phyloP scores from a whole-genome alignment of 2,797 vertebrate species.

The Apogon talboti region DNA sequence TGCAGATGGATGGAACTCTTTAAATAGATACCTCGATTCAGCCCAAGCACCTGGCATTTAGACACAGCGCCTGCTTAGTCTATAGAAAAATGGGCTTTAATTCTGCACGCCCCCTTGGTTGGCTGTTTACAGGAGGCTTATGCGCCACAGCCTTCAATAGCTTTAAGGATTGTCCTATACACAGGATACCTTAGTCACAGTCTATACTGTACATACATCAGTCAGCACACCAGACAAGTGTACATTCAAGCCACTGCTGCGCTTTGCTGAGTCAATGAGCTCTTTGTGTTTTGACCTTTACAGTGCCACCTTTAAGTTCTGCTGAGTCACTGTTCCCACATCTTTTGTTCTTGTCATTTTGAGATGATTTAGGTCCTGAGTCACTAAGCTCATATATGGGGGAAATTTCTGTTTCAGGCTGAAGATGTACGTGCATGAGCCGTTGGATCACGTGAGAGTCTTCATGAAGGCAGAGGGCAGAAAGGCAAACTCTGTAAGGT shows the following conservation, averaged over 20 bases:
- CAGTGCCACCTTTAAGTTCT: constrained; percentile 4
- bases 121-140: constrained; percentile 26
- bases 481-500: constrained; percentile 88
- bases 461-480: constrained; percentile 93
- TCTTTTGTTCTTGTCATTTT: constrained; percentile 12
- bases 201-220: constrained; percentile 7
- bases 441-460: constrained; percentile 83
- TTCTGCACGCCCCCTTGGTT: constrained; percentile 26
- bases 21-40: constrained; percentile 20
- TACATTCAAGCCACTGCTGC: constrained; percentile 21
- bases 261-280: constrained; percentile 30
- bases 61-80: constrained; percentile 42
- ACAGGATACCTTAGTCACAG: constrained; percentile 16
- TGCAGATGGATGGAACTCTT: constrained; percentile 10
- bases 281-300: constrained; percentile 55
- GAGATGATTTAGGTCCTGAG: background rate
- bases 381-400: constrained; percentile 10
- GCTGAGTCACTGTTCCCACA: background rate
- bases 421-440: constrained; percentile 86
- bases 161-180: constrained; percentile 12
- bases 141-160: constrained; percentile 6
- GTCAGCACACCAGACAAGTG: constrained; percentile 27
- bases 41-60: constrained; percentile 18
- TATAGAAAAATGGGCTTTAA: constrained; percentile 40
- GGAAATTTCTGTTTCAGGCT: constrained; percentile 86